A percentile compares a stretch with the other conserved stretches of the same genome.
Conservation (phyloP, 2,888 invertebrate species). For the Anticlea derivata region DNA sequence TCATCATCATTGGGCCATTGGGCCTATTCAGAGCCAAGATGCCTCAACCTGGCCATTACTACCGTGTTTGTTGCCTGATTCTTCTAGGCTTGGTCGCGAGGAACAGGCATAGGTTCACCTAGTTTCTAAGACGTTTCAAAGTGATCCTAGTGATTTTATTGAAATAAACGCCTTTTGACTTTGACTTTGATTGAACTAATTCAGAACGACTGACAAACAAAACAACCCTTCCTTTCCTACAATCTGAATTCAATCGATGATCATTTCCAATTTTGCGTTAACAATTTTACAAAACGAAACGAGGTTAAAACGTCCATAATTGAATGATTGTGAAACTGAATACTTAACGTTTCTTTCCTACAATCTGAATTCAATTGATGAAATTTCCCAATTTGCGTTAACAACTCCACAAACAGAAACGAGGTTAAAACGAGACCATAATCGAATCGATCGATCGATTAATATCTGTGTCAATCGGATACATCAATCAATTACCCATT, state of each 20-base stretch:
- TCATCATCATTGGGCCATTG: no score
- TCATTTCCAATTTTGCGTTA: slow-evolving; percentile 4
- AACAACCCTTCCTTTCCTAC: neutral
- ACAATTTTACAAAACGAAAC: slow-evolving; percentile 15
- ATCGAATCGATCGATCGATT: slow-evolving; percentile 34
- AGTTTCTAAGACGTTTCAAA: no score
- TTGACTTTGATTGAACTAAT: no score
- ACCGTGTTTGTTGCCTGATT: no score
- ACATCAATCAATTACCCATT: slow-evolving; percentile 35
- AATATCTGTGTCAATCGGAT: slow-evolving; percentile 32
- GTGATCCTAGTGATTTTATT: no score
- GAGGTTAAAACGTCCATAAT: slow-evolving; percentile 25
- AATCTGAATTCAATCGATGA: neutral
- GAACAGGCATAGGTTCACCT: no score
- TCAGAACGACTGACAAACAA: no score
- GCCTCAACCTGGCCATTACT: no score
- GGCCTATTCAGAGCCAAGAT: no score
- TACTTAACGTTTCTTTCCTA: neutral
- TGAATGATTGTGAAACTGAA: no score
- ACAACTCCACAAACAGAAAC: slow-evolving; percentile 15
- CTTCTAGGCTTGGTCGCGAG: no score
- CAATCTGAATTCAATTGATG: neutral
- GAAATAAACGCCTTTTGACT: no score
- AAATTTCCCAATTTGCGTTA: slow-evolving; percentile 10
- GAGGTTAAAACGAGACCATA: slow-evolving; percentile 22